These are phyloP conservation scores for Mesorhabditis spiculigera DNA, from an alignment of 2,888 invertebrate species.

Conservation along the genomic window DNA sequence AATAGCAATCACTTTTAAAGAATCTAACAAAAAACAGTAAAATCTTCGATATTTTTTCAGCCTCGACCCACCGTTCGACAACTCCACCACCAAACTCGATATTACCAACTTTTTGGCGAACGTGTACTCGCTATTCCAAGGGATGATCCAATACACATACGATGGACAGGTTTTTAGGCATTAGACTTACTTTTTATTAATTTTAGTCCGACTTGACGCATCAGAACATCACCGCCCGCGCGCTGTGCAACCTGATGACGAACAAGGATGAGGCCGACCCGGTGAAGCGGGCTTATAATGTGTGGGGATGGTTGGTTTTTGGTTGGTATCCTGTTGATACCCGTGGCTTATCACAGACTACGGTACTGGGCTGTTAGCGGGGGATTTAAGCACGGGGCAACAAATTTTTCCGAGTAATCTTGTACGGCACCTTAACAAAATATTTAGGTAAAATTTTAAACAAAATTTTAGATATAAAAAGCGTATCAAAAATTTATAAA, in stretches of 20 bases:
- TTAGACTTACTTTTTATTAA: background rate
- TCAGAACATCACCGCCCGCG: slow-evolving; percentile 24
- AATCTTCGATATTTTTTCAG: slow-evolving; percentile 19
- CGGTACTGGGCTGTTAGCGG: no score
- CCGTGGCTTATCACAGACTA: no score
- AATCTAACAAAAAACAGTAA: background rate
- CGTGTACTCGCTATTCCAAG: slow-evolving; percentile 44
- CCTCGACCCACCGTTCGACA: slow-evolving; percentile 32
- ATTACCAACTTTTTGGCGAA: slow-evolving; percentile 46
- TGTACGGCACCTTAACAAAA: no score
- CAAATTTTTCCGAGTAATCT: no score
- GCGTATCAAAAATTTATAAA: no score
- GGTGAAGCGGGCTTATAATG: slow-evolving; percentile 19
- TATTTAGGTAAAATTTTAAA: no score
- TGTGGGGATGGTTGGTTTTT: slow-evolving; percentile 22
- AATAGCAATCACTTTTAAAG: background rate
- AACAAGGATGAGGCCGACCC: slow-evolving; percentile 14
- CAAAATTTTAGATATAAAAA: no score
- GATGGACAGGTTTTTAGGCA: slow-evolving; percentile 37
- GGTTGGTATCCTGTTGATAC: no score
- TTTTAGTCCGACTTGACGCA: slow-evolving; percentile 34
- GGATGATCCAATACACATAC: slow-evolving; percentile 52
- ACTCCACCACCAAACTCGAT: slow-evolving; percentile 33
- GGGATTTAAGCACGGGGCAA: no score
- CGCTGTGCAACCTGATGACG: slow-evolving; percentile 38